Conservation (phyloP, 2,888 invertebrate genomes). For the Myopa testacea region DNA sequence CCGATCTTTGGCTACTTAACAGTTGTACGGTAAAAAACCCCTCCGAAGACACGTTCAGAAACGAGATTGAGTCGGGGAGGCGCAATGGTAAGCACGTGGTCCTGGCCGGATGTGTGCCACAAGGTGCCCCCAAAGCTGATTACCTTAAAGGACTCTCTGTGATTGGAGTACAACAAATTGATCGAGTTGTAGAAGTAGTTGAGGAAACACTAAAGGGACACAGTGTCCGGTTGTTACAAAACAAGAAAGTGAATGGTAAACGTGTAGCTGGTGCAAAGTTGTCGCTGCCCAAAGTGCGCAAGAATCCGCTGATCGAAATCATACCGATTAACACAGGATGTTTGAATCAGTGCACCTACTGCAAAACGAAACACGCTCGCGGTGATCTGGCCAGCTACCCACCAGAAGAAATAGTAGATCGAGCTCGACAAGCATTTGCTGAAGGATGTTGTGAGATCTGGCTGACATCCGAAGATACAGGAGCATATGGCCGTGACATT, state of each 20-base stretch:
- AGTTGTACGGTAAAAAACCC: slow-evolving; percentile 99
- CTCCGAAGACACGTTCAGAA: slow-evolving; percentile 92
- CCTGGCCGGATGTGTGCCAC: slow-evolving; percentile 98
- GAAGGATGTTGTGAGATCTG: slow-evolving; percentile 97
- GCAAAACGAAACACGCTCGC: slow-evolving; percentile 97
- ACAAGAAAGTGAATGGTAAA: slow-evolving; percentile 82
- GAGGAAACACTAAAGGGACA: slow-evolving; percentile 96
- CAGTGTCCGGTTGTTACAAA: slow-evolving; percentile 81
- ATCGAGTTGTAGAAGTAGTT: slow-evolving; percentile 95
- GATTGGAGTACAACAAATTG: slow-evolving; percentile 99
- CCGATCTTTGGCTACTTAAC: slow-evolving; percentile 95
- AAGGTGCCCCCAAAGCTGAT: slow-evolving; percentile 84
- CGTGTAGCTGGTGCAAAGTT: slow-evolving; percentile 90
- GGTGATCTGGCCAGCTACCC: slow-evolving; percentile 96
- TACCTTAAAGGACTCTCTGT: slow-evolving; percentile 80
- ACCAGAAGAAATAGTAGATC: slow-evolving; percentile 87
- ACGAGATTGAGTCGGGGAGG: slow-evolving; percentile 84
- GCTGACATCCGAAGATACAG: slow-evolving; percentile 98
- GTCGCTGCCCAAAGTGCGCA: slow-evolving; percentile 91
- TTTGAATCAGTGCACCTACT: slow-evolving; percentile 98
- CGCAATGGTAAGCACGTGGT: slow-evolving; percentile 85
- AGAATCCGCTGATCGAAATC: slow-evolving; percentile 96
- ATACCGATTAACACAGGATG: slow-evolving; percentile 97
- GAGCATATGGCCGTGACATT: slow-evolving; percentile 96
- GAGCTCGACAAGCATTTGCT: slow-evolving; percentile 86